These are phyloP conservation scores for Scaptodrosophila lebanonensis DNA, from an alignment of 1,140 invertebrate species.

Conservation along the genomic window DNA sequence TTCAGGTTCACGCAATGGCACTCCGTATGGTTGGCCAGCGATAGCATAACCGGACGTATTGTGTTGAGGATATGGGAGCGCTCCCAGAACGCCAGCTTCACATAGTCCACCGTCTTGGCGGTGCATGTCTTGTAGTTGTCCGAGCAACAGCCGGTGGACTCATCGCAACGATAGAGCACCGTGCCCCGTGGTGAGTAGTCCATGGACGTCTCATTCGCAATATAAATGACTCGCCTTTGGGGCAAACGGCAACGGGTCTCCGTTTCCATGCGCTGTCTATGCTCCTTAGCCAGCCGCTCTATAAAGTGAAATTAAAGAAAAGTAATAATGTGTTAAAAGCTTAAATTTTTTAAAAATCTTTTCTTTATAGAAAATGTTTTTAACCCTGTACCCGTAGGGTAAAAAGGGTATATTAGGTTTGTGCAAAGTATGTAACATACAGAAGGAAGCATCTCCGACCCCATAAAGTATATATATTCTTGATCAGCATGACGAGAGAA, in stretches of 20 bases:
- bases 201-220: constrained; percentile 78
- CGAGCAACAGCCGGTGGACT: constrained; percentile 85
- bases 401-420: no score
- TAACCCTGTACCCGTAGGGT: no score
- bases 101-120: constrained; percentile 36
- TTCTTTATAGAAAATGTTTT: no score
- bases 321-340: not conserved
- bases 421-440: no score
- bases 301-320: not conserved
- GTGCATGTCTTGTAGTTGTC: constrained; percentile 80
- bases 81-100: constrained; percentile 45
- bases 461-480: no score
- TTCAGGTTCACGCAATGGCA: constrained; percentile 49
- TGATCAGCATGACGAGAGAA: no score
- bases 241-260: constrained; percentile 33
- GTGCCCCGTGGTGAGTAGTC: constrained; percentile 85
- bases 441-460: no score
- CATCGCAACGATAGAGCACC: constrained; percentile 84
- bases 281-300: constrained; percentile 4
- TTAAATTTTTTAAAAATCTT: no score
- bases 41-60: not conserved
- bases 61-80: not conserved
- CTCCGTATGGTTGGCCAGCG: constrained; percentile 60
- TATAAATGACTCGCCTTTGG: constrained; percentile 36
- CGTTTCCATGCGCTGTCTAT: constrained; percentile 8